Evolutionary conservation across 2,113 vertebrate species (phyloP).

Genomic region (Thunnus thynnus): DNA sequence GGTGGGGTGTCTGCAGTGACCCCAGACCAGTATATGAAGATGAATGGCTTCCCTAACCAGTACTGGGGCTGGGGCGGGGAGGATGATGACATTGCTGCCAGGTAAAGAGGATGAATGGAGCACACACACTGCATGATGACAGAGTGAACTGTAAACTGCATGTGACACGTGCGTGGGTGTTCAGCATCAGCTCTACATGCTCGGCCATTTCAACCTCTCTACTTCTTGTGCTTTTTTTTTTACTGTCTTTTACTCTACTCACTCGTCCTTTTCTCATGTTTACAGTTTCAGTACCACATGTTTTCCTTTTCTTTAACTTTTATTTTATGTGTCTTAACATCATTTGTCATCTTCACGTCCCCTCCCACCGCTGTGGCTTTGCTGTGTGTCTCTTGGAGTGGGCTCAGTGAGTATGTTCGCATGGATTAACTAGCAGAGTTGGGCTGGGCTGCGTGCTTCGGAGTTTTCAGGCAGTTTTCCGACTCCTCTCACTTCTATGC

Average conservation of each 20-base stretch:
- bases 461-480: constrained; percentile 16
- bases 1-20: constrained; percentile 95
- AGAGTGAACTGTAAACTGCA: constrained; percentile 7
- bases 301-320: constrained; percentile 44
- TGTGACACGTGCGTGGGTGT: not conserved
- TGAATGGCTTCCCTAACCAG: constrained; percentile 96
- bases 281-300: constrained; percentile 15
- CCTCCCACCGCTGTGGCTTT: constrained; percentile 60
- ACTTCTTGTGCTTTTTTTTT: constrained; percentile 28
- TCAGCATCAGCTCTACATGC: constrained; percentile 16
- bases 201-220: constrained; percentile 6
- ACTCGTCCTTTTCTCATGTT: constrained; percentile 35
- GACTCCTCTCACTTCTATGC: constrained; percentile 30
- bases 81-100: constrained; percentile 94
- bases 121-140: constrained; percentile 11
- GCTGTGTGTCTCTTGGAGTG: constrained; percentile 62
- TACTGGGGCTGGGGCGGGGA: constrained; percentile 98
- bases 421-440: constrained; percentile 45
- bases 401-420: constrained; percentile 73
- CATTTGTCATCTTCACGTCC: constrained; percentile 64
- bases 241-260: constrained; percentile 1
- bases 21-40: constrained; percentile 96
- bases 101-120: constrained; percentile 82
- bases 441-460: constrained; percentile 17
- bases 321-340: constrained; percentile 30